These are phyloP conservation scores for Cyphomyrus plagiostoma DNA, from an alignment of 2,113 vertebrate genomes.

Conservation along the genomic window DNA sequence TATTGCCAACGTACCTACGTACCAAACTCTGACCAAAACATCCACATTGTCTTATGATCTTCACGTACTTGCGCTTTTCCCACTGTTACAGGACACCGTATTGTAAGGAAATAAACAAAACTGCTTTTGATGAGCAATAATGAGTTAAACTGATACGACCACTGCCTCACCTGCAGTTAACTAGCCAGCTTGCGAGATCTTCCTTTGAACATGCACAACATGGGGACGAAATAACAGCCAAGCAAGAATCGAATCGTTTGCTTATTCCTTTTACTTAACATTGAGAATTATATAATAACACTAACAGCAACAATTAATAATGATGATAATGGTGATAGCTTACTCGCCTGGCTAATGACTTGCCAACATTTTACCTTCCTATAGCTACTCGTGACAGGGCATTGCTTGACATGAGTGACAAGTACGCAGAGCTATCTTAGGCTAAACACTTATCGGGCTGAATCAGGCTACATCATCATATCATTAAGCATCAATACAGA, in stretches of 20 bases:
- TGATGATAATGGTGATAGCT: not conserved
- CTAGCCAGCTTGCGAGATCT: not conserved
- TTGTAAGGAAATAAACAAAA: not conserved
- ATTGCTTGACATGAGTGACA: not conserved
- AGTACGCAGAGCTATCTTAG: not conserved
- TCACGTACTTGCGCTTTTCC: not conserved
- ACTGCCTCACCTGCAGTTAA: not conserved
- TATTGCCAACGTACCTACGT: not conserved
- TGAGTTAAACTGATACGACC: not conserved
- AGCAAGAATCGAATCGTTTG: not conserved
- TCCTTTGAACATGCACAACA: not conserved
- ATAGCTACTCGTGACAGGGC: not conserved
- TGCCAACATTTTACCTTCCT: not conserved
- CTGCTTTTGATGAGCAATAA: not conserved
- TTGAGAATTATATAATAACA: not conserved
- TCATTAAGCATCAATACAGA: not conserved
- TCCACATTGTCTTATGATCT: not conserved
- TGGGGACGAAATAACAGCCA: not conserved
- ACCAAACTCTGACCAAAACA: not conserved
- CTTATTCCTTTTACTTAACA: not conserved
- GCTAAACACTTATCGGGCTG: not conserved
- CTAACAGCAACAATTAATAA: not conserved
- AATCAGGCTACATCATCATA: too few species aligned
- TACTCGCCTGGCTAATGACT: not conserved
- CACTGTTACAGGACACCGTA: not conserved